Evolutionary conservation across 2,888 invertebrate genomes (phyloP), one percentile per base, ranked within the genome.

Genomic region (Acanthosepion pharaonis): DNA sequence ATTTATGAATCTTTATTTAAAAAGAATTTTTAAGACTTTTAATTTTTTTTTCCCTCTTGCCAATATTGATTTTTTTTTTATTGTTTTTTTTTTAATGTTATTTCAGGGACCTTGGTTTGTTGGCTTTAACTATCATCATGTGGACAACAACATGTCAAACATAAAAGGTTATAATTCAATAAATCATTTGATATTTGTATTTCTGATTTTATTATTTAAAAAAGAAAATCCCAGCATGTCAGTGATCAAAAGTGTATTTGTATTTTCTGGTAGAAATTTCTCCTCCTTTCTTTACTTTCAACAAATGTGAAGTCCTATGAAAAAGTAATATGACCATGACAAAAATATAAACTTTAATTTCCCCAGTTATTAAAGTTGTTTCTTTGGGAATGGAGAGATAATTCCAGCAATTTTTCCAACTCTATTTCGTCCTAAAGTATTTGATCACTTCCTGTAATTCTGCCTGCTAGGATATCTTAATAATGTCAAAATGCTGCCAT

Each of bases 101-200:
- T 78, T 78, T 78, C 78, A 78, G 78, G 78, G 2, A 4, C 78
- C 28, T 78, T 78, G 78, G 78, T 78, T 78, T 59, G 59, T 59
- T 59, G 59, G 23, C 59, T 59, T 59, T 20, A 59, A 59, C 59
- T 59, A 59, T 78, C 78, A 78, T 78, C 78, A 78, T 78, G 78
- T 78, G 78, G n/a, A 78, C 4, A 78, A 78, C 4, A 78, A 78
- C 78, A n/a, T 33, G 78, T 78, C 78, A 78, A 78, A 78, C 78
- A 78, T 78, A 78, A 78, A 78, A 78, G n/a, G 11, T 78, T 78
- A n/a, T 78, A 78, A 78, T 78, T 78, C 78, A 78, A 78, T 78
- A 78, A 78, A 78, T 78, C 78, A 78, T 78, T 78, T 78, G 78
- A n/a, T 78, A 78, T 78, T 78, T 78, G 78, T 78, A 78, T 11